Percentiles rank a stretch among this genome's conserved stretches.
Conservation (phyloP, 1,140 invertebrate species). For the Patella vulgata region DNA sequence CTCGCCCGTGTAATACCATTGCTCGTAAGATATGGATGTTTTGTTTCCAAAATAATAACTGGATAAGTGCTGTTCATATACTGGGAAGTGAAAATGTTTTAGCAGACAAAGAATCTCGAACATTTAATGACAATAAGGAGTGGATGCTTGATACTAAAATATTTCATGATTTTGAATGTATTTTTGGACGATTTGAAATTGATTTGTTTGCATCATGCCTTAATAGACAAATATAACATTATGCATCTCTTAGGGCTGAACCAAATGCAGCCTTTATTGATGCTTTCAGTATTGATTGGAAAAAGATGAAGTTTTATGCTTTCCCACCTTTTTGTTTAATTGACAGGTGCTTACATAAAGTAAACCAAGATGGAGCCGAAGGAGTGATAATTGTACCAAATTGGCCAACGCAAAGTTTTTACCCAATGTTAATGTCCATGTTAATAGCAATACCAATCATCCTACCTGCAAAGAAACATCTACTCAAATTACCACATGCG, state of each 20-base stretch:
- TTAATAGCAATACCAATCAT: constrained; percentile 14
- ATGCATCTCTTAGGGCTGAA: constrained; percentile 35
- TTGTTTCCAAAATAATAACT: constrained; percentile 28
- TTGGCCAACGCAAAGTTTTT: constrained; percentile 32
- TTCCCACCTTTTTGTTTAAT: constrained; percentile 32
- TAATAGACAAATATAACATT: constrained; percentile 24
- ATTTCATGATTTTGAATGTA: constrained; percentile 18
- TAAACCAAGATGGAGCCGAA: constrained; percentile 10
- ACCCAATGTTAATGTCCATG: constrained; percentile 12
- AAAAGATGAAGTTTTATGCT: constrained; percentile 20
- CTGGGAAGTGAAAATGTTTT: constrained; percentile 28
- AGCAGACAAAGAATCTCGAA: constrained; percentile 28
- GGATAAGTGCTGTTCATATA: constrained; percentile 24
- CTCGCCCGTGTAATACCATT: constrained; percentile 27
- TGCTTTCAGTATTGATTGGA: constrained; percentile 32
- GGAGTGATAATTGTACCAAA: constrained; percentile 20
- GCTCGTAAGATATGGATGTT: constrained; percentile 31
- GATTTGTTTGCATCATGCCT: constrained; percentile 39
- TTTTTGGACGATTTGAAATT: constrained; percentile 21
- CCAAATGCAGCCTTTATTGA: constrained; percentile 27
- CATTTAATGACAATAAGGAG: constrained; percentile 21
- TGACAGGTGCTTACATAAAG: constrained; percentile 8
- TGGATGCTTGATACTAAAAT: constrained; percentile 26
- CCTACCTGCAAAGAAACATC: neutral
- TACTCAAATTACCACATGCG: constrained; percentile 8